Evolutionary conservation across 2,797 vertebrate genomes (phyloP).

Genomic region (Pteropus rufus): DNA sequence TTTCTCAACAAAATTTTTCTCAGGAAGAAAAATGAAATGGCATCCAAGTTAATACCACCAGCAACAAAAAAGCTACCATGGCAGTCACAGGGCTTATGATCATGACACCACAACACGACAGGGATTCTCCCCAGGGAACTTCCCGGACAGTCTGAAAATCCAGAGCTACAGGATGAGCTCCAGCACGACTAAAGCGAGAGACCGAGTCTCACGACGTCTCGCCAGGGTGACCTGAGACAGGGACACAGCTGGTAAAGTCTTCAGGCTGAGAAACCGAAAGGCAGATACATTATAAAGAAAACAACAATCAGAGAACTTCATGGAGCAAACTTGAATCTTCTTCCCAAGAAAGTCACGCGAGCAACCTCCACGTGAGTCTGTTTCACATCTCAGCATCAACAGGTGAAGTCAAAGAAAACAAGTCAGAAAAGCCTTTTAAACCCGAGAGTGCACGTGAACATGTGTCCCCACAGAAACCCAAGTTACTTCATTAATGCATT

Average conservation of each 20-base stretch:
- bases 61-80: neutral
- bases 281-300: neutral
- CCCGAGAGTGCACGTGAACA: rapidly evolving
- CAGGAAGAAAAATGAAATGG: neutral
- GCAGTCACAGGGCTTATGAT: rapidly evolving
- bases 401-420: neutral
- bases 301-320: neutral
- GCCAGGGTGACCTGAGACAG: neutral
- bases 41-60: neutral
- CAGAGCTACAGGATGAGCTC: neutral
- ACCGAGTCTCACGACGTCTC: neutral
- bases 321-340: neutral
- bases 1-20: neutral
- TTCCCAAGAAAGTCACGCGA: neutral
- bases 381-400: conserved; percentile 12
- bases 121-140: neutral
- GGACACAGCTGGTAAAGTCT: neutral
- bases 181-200: neutral
- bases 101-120: rapidly evolving
- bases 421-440: neutral
- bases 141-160: neutral
- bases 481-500: neutral
- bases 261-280: neutral
- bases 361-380: neutral
- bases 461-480: neutral